phyloP scores from a whole-genome alignment of 2,888 invertebrate genomes.

The Quadroppia sp. region DNA sequence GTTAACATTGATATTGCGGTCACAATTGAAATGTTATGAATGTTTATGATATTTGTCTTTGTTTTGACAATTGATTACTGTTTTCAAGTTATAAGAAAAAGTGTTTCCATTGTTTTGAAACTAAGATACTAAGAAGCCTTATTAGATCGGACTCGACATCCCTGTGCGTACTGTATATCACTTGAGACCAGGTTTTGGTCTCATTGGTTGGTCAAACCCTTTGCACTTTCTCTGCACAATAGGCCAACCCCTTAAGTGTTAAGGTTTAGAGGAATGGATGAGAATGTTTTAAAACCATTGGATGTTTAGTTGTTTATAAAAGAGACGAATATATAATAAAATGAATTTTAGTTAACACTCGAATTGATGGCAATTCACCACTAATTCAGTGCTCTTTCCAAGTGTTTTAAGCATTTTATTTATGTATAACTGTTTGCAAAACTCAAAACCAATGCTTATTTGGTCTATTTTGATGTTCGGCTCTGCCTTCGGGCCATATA shows the following conservation, averaged over 20 bases:
- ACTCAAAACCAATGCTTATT: conserved; percentile 1
- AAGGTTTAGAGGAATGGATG: not conserved
- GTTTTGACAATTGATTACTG: not conserved
- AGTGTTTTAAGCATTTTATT: conserved; percentile 32
- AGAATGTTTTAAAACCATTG: not conserved
- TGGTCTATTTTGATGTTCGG: not conserved
- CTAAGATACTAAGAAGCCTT: not conserved
- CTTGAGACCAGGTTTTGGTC: not conserved
- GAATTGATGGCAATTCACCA: conserved; percentile 22
- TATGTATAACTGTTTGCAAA: conserved; percentile 29
- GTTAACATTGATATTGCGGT: not conserved
- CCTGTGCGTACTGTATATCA: not conserved
- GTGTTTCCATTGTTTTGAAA: not conserved
- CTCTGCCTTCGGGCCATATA: conserved; percentile 19
- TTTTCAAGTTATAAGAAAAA: not conserved
- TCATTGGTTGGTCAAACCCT: conserved; percentile 25
- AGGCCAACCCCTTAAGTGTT: conserved; percentile 23
- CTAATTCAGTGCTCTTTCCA: conserved; percentile 19
- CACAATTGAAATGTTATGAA: conserved; percentile 8
- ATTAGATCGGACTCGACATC: not conserved
- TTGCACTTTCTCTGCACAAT: conserved; percentile 21
- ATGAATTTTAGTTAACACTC: conserved; percentile 25
- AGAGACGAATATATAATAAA: conserved; percentile 2
- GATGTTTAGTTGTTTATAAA: conserved; percentile 6
- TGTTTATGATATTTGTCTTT: conserved; percentile 16